Percentiles rank a stretch among this genome's conserved stretches.
These are phyloP conservation scores for Macropus fuliginosus DNA, from an alignment of 2,797 vertebrate species.

Conservation along the genomic window DNA sequence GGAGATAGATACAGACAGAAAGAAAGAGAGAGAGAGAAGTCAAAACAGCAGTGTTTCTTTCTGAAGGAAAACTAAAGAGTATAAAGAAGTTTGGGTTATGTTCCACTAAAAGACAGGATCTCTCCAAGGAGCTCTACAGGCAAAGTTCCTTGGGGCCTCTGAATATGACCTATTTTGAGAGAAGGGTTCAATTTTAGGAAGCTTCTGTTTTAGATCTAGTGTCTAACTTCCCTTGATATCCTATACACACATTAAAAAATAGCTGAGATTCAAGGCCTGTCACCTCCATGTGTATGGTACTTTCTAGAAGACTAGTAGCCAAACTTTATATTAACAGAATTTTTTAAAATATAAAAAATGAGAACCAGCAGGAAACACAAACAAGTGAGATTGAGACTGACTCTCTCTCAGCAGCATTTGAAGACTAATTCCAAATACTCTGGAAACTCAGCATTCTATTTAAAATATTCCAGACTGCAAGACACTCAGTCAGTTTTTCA, in stretches of 20 bases:
- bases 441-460: neutral
- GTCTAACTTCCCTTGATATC: neutral
- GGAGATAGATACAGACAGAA: neutral
- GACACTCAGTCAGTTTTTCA: neutral
- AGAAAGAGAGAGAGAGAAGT: neutral
- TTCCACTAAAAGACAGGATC: neutral
- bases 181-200: accelerated
- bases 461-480: neutral
- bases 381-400: neutral
- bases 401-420: neutral
- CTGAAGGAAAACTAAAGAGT: neutral
- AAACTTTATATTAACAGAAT: neutral
- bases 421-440: neutral
- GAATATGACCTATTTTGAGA: accelerated
- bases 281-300: neutral
- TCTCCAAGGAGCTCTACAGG: neutral
- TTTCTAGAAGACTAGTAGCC: neutral
- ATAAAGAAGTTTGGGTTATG: neutral
- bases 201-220: constrained; percentile 20
- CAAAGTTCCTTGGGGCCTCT: neutral
- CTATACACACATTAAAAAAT: neutral
- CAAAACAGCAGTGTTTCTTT: neutral
- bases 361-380: neutral
- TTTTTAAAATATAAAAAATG: neutral
- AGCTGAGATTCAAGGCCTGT: neutral